Percentiles rank a stretch among this genome's conserved stretches.
phyloP scores from a whole-genome alignment of 1,140 invertebrate species.

The Cotesia typhae region DNA sequence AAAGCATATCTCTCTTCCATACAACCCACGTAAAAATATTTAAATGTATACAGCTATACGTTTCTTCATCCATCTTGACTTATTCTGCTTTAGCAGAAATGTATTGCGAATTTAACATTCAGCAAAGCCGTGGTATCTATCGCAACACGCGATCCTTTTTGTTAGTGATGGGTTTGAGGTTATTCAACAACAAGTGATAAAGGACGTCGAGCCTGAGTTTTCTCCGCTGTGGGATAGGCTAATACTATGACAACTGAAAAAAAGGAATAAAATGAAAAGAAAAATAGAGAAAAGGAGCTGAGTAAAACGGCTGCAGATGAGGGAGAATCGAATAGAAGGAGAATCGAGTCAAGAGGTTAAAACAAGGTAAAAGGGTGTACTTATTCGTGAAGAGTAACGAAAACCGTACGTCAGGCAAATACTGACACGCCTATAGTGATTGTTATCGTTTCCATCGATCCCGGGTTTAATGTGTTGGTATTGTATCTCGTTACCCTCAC shows the following conservation, averaged over 20 bases:
- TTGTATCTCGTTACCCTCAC: background rate
- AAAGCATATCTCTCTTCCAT: no score
- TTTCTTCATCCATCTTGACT: slow-evolving; percentile 46
- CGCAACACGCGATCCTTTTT: slow-evolving; percentile 58
- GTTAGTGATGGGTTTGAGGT: slow-evolving; percentile 23
- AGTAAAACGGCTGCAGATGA: background rate
- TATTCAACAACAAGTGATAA: slow-evolving; percentile 48
- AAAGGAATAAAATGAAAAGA: slow-evolving; percentile 30
- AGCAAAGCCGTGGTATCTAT: slow-evolving; percentile 61
- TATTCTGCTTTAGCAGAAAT: slow-evolving; percentile 64
- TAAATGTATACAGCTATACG: background rate
- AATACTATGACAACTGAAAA: slow-evolving; percentile 6
- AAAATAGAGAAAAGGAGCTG: slow-evolving; percentile 22
- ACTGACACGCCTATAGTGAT: slow-evolving; percentile 30
- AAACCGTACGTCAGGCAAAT: slow-evolving; percentile 29
- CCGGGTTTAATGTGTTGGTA: slow-evolving; percentile 1
- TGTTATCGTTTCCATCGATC: slow-evolving; percentile 33
- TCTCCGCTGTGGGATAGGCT: background rate
- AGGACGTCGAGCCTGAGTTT: slow-evolving; percentile 42
- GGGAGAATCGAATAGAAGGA: background rate
- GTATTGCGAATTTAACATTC: slow-evolving; percentile 65
- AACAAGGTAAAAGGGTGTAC: slow-evolving; percentile 7
- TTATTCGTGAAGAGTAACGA: slow-evolving; percentile 15
- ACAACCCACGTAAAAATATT: background rate
- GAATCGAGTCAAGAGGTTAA: background rate